phyloP scores from a whole-genome alignment of 2,888 invertebrate genomes.

The Apodemia zela region DNA sequence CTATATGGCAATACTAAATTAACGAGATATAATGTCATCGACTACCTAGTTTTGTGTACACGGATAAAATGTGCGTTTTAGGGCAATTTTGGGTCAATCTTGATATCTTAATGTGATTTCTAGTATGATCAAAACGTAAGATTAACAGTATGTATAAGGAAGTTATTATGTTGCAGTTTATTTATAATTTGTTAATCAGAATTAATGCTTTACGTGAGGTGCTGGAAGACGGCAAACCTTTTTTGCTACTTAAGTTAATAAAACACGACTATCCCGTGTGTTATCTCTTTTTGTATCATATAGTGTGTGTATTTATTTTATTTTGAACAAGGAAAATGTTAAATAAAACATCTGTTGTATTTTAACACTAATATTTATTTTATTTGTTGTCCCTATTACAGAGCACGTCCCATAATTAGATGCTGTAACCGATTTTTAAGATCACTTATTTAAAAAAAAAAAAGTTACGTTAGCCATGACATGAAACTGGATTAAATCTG shows the following conservation, averaged over 20 bases:
- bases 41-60: not conserved
- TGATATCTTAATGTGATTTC: slow-evolving; percentile 28
- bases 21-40: not conserved
- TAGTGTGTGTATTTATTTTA: slow-evolving; percentile 28
- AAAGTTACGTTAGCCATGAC: no score
- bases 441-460: not conserved
- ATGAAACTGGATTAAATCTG: no score
- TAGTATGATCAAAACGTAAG: slow-evolving; percentile 31
- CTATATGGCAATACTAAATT: not conserved
- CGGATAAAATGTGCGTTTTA: no score
- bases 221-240: slow-evolving; percentile 59
- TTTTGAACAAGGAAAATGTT: slow-evolving; percentile 12
- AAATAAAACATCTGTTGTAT: slow-evolving; percentile 15
- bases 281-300: slow-evolving; percentile 67
- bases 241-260: slow-evolving; percentile 69
- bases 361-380: slow-evolving; percentile 11
- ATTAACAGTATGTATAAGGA: slow-evolving; percentile 46
- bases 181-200: slow-evolving; percentile 55
- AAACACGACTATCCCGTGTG: not conserved
- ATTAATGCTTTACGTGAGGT: slow-evolving; percentile 53
- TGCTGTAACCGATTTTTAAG: not conserved
- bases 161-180: slow-evolving; percentile 49
- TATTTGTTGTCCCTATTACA: not conserved
- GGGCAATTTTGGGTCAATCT: not conserved
- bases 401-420: not conserved